These are phyloP conservation scores for Morpho achilles DNA, from an alignment of 2,888 invertebrate species.

Conservation along the genomic window DNA sequence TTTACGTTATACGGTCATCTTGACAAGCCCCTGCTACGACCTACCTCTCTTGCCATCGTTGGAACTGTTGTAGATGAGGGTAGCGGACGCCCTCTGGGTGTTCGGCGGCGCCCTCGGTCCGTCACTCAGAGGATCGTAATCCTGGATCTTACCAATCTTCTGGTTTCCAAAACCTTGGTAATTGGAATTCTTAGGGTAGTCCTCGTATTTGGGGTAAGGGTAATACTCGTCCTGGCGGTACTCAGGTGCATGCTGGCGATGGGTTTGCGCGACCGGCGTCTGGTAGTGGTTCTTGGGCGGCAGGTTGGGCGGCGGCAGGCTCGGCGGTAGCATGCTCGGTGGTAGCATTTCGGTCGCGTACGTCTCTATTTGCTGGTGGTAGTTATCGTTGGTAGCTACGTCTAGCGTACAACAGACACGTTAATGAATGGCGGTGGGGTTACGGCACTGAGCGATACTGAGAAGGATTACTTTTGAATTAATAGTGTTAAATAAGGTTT, in stretches of 20 bases:
- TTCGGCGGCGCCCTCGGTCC: slow-evolving; percentile 85
- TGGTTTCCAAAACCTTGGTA: slow-evolving; percentile 36
- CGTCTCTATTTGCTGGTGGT: slow-evolving; percentile 71
- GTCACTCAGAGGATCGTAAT: slow-evolving; percentile 88
- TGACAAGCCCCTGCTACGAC: slow-evolving; percentile 6
- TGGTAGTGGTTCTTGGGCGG: slow-evolving; percentile 68
- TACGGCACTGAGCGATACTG: slow-evolving; percentile 5
- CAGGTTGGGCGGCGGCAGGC: slow-evolving; percentile 51
- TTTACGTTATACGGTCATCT: neutral
- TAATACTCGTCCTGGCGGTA: slow-evolving; percentile 32
- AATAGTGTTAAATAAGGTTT: too few species aligned
- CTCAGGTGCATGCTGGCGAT: slow-evolving; percentile 30
- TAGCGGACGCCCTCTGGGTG: slow-evolving; percentile 88
- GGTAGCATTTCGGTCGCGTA: slow-evolving; percentile 71
- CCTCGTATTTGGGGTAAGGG: slow-evolving; percentile 35
- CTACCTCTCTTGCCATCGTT: slow-evolving; percentile 61
- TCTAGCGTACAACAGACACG: slow-evolving; percentile 38
- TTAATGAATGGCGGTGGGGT: slow-evolving; percentile 9
- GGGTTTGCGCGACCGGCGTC: slow-evolving; percentile 41
- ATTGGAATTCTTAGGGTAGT: slow-evolving; percentile 38
- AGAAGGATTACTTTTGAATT: slow-evolving; percentile 3
- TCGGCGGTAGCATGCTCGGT: slow-evolving; percentile 56
- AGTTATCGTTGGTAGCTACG: slow-evolving; percentile 61
- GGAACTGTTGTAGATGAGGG: slow-evolving; percentile 87
- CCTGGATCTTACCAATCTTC: slow-evolving; percentile 86